A percentile compares a stretch with the other conserved stretches of the same genome.
phyloP scores from a whole-genome alignment of 1,140 invertebrate species.

The Meloidogyne exigua region DNA sequence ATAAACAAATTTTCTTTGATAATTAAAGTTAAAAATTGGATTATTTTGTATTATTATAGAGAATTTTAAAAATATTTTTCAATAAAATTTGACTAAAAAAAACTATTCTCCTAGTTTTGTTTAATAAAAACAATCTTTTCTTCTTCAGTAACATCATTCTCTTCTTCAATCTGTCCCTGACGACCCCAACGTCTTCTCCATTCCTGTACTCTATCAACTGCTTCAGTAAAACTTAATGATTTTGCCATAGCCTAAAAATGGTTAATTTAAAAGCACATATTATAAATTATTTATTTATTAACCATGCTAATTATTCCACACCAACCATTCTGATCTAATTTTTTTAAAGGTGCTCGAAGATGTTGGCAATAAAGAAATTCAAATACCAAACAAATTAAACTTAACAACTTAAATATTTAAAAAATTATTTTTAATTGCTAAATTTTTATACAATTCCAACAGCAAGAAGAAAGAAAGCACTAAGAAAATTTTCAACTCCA shows the following conservation, averaged over 20 bases:
- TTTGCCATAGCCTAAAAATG: conserved; percentile 57
- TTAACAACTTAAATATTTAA: conserved; percentile 70
- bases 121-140: background rate
- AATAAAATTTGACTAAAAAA: too few relatives aligned
- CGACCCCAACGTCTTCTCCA: conserved; percentile 35
- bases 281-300: background rate
- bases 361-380: conserved; percentile 93
- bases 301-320: conserved; percentile 85
- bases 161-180: conserved; percentile 2
- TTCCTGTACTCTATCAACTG: conserved; percentile 53
- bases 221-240: conserved; percentile 54
- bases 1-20: too few relatives aligned
- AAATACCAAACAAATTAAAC: conserved; percentile 78
- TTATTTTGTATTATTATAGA: too few relatives aligned
- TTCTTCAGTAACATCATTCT: background rate
- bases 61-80: too few relatives aligned
- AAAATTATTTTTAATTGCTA: background rate
- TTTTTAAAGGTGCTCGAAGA: conserved; percentile 78
- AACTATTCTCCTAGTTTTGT: background rate
- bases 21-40: too few relatives aligned
- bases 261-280: background rate
- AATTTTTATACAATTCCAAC: conserved; percentile 73
- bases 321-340: conserved; percentile 77
- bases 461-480: conserved; percentile 89
- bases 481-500: conserved; percentile 92